A percentile compares a stretch with the other conserved stretches of the same genome.
phyloP scores from a whole-genome alignment of 2,888 invertebrate genomes.

The Helicoverpa assulta region DNA sequence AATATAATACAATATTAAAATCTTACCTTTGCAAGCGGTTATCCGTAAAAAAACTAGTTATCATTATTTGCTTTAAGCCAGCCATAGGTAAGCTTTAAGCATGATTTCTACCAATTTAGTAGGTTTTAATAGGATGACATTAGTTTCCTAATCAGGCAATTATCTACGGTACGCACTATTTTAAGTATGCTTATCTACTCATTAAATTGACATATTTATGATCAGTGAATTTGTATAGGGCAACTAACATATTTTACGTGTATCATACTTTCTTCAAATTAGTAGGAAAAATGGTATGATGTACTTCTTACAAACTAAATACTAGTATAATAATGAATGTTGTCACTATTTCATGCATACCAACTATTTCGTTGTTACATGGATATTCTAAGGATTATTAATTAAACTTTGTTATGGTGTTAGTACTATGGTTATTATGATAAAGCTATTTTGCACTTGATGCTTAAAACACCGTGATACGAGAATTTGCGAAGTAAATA shows the following conservation, averaged over 20 bases:
- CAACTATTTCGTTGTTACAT: too few species aligned
- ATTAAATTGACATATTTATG: neutral
- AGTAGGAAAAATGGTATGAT: neutral
- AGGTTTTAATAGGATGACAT: slow-evolving; percentile 57
- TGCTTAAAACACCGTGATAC: too few species aligned
- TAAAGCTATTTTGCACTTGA: too few species aligned
- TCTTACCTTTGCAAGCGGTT: slow-evolving; percentile 70
- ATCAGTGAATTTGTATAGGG: too few species aligned
- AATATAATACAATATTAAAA: slow-evolving; percentile 37
- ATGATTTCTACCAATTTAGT: slow-evolving; percentile 72
- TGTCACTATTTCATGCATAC: too few species aligned
- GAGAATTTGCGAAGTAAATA: too few species aligned
- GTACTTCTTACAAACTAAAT: neutral
- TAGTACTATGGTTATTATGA: too few species aligned
- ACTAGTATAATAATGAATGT: neutral
- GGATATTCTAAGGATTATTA: neutral
- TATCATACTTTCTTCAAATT: too few species aligned
- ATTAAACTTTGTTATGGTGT: too few species aligned
- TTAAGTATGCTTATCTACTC: slow-evolving; percentile 13
- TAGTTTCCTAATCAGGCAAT: slow-evolving; percentile 36
- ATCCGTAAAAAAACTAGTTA: slow-evolving; percentile 51
- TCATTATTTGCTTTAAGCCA: slow-evolving; percentile 66
- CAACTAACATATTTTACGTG: too few species aligned
- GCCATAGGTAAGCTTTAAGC: slow-evolving; percentile 74
- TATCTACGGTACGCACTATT: slow-evolving; percentile 13